Evolutionary conservation across 2,888 invertebrate genomes (phyloP), one percentile per base, ranked within the genome.

Genomic region (Colostygia pectinataria): DNA sequence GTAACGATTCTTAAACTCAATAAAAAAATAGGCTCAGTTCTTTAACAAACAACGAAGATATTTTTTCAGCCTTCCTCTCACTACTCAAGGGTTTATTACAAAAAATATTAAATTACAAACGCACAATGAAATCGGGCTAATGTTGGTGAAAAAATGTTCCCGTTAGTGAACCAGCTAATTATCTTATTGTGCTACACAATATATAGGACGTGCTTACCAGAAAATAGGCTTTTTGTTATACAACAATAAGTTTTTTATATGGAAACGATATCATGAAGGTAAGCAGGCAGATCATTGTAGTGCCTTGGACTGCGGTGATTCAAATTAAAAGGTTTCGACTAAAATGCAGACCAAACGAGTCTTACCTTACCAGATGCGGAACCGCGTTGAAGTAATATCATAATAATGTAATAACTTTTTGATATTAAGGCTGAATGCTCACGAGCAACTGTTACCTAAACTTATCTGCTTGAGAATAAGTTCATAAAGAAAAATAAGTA

Each of bases 51-150:
- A 77, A 80, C 74, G 71, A 67, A 55, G 55, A 60, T 64, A 68
- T 71, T 79, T 82, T 78, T 77, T 74, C 63, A 65, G 53, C 61
- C 77, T 61, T 79, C 75, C 78, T 80, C 79, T 77, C 74, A 68
- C 71, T 62, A 68, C 71, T 71, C 64, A 65, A 74, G 71, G 72
- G 74, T 70, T 74, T 65, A 73, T 72, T 74, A 81, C 75, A 88
- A 87, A 88, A 87, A 87, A 84, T 84, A 89, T 90, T 86, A 86
- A 85, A 88, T 90, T 89, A 88, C 89, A 68, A 66, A 65, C 65
- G 61, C 67, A 80, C 83, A 87, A 87, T 73, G 72, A 73, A 71
- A 67, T 76, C 74, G 77, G 72, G 73, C 71, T 79, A 76, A 76
- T 71, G 70, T 66, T 57, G 57, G 59, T 63, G 71, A 71, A 83